Percentiles rank a stretch among this genome's conserved stretches.
Evolutionary conservation across 2,113 vertebrate species (phyloP).

Genomic region (Spea bombifrons): DNA sequence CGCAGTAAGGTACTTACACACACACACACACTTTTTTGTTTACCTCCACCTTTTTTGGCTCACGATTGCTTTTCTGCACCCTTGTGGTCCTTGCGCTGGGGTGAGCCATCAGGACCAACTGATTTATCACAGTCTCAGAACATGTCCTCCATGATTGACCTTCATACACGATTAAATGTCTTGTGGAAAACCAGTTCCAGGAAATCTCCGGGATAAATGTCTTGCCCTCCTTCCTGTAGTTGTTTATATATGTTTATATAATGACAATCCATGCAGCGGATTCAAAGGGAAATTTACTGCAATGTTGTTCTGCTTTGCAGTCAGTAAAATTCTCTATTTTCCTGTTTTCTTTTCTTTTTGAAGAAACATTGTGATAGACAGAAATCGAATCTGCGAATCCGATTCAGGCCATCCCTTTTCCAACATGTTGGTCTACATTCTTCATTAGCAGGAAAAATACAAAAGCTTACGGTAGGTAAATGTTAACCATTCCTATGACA

Average conservation of each 20-base stretch:
- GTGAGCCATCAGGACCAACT: too few relatives aligned
- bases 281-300: background rate
- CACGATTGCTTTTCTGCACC: too few relatives aligned
- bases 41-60: too few relatives aligned
- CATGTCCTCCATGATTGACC: too few relatives aligned
- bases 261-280: background rate
- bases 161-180: too few relatives aligned
- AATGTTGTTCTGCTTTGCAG: background rate
- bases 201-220: background rate
- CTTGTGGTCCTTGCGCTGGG: too few relatives aligned
- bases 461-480: conserved; percentile 89
- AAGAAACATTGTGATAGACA: conserved; percentile 97
- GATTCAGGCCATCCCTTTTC: conserved; percentile 95
- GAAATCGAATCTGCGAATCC: conserved; percentile 92
- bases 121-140: too few relatives aligned
- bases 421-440: conserved; percentile 97
- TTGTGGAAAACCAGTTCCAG: background rate
- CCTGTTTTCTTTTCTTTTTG: conserved; percentile 26
- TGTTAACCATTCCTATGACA: too few relatives aligned
- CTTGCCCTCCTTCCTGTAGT: background rate
- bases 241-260: background rate
- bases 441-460: conserved; percentile 93
- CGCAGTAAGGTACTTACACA: too few relatives aligned
- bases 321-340: background rate
- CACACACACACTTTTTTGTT: too few relatives aligned